Evolutionary conservation across 2,113 vertebrate species (phyloP).

Genomic region (Benitochromis conjunctus): DNA sequence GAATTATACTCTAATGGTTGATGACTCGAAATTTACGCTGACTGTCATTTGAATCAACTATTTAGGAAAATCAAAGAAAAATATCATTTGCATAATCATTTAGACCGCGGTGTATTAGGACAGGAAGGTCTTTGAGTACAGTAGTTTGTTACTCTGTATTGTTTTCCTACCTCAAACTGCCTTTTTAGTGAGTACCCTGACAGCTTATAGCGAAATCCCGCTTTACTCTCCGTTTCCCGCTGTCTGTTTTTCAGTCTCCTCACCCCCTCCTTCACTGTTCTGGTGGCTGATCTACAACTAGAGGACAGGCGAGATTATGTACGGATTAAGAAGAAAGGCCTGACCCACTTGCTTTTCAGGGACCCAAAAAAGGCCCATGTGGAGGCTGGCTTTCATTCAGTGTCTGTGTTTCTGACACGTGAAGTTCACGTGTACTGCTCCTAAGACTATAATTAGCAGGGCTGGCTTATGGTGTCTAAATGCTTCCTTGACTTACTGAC

Average conservation of each 20-base stretch:
- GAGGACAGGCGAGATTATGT: constrained; percentile 59
- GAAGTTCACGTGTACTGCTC: constrained; percentile 45
- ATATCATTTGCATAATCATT: background rate
- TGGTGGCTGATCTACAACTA: constrained; percentile 31
- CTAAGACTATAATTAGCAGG: constrained; percentile 61
- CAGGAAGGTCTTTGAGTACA: background rate
- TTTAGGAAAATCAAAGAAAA: background rate
- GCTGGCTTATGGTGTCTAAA: constrained; percentile 41
- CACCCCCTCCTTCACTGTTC: constrained; percentile 13
- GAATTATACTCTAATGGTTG: too few relatives aligned
- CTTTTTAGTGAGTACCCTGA: background rate
- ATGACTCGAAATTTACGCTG: too few relatives aligned
- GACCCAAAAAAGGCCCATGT: constrained; percentile 29
- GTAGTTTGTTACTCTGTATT: background rate
- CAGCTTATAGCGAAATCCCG: constrained; percentile 7
- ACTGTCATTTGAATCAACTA: background rate
- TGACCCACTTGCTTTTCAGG: constrained; percentile 72
- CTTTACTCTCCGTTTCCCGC: background rate
- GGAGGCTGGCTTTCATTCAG: constrained; percentile 26
- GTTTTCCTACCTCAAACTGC: background rate
- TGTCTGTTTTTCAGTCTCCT: background rate
- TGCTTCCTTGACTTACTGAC: constrained; percentile 14
- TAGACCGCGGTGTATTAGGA: background rate
- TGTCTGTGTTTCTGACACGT: constrained; percentile 48
- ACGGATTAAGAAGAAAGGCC: constrained; percentile 68